phyloP scores from a whole-genome alignment of 2,113 vertebrate species.

The Orthochromis indermauri region DNA sequence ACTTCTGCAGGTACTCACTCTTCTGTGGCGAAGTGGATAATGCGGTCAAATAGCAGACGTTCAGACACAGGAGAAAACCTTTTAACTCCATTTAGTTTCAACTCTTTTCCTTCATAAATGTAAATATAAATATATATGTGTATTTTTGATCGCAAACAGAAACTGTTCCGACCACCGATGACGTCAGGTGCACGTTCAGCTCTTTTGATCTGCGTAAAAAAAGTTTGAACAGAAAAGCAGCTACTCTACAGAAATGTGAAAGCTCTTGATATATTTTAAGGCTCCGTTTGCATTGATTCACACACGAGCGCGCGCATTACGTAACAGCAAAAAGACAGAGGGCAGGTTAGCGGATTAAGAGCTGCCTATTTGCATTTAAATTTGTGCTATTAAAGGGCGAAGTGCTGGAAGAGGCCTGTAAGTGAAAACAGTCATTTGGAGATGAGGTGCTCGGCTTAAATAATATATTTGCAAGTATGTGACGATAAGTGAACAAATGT shows the following conservation, averaged over 20 bases:
- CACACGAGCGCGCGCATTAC: neutral
- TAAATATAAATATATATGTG: fast-evolving
- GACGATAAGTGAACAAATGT: neutral
- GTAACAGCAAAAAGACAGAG: neutral
- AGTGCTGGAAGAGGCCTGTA: neutral
- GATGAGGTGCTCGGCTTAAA: neutral
- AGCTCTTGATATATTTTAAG: neutral
- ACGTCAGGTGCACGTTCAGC: neutral
- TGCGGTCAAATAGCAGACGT: neutral
- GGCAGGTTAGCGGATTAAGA: neutral
- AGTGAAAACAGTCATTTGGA: neutral
- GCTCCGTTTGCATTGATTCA: neutral
- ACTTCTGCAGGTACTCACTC: neutral
- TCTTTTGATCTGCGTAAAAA: neutral
- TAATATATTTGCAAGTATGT: neutral
- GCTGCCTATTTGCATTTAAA: neutral
- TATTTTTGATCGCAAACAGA: neutral
- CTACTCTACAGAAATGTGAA: neutral
- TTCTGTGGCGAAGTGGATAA: neutral
- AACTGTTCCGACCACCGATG: neutral
- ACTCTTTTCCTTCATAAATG: fast-evolving
- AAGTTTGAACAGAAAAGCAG: neutral
- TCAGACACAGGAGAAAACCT: neutral
- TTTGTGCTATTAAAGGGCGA: neutral
- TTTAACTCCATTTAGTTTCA: neutral